phyloP scores from a whole-genome alignment of 2,113 vertebrate genomes.

The Tachysurus vachellii region DNA sequence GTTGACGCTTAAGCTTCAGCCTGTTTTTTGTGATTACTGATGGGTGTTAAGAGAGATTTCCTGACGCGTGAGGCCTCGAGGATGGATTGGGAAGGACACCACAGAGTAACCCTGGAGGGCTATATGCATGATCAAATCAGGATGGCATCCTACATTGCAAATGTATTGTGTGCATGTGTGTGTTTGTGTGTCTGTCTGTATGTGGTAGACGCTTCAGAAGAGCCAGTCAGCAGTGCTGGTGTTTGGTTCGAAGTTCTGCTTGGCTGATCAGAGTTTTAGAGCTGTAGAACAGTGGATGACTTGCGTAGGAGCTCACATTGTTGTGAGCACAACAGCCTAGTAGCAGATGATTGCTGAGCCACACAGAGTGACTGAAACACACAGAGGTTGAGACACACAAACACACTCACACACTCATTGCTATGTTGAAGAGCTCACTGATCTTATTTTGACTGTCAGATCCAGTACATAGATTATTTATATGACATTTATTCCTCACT shows the following conservation, averaged over 20 bases:
- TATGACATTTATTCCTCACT: neutral
- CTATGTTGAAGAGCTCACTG: neutral
- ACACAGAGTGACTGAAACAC: conserved; percentile 14
- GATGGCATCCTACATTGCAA: conserved; percentile 3
- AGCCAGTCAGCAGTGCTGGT: conserved; percentile 34
- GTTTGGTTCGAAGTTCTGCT: conserved; percentile 47
- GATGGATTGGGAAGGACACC: conserved; percentile 36
- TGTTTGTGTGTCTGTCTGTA: conserved; percentile 28
- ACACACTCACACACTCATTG: neutral
- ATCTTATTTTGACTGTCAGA: neutral
- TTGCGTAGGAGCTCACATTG: conserved; percentile 44
- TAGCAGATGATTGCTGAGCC: conserved; percentile 41
- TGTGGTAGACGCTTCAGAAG: conserved; percentile 12
- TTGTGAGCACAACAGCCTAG: conserved; percentile 18
- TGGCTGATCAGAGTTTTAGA: conserved; percentile 39
- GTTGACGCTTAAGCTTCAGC: conserved; percentile 27
- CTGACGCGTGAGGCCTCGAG: conserved; percentile 31
- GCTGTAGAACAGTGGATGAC: conserved; percentile 28
- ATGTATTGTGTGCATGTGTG: conserved; percentile 40
- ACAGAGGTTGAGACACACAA: neutral
- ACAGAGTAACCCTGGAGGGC: conserved; percentile 26
- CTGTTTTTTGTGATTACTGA: conserved; percentile 46
- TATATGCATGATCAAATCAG: conserved; percentile 32
- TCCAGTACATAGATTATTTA: neutral
- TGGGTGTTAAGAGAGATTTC: conserved; percentile 52